A percentile compares a stretch with the other conserved stretches of the same genome.
These are phyloP conservation scores for Spinibarbus caldwelli DNA, from an alignment of 2,797 vertebrate genomes.

Conservation along the genomic window DNA sequence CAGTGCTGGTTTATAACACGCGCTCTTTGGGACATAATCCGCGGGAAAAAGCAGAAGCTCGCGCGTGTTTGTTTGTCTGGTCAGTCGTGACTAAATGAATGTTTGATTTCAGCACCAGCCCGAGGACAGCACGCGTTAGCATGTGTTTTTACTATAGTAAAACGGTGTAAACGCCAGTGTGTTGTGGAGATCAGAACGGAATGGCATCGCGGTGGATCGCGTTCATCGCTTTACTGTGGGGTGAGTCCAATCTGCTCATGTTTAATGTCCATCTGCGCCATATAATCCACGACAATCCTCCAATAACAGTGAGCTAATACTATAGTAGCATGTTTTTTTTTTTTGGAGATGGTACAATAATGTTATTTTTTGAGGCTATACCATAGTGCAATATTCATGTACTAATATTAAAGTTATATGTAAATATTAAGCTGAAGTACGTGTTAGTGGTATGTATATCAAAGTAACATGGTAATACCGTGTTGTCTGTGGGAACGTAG, in stretches of 20 bases:
- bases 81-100: neutral
- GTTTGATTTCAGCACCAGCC: neutral
- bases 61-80: neutral
- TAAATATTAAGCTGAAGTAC: neutral
- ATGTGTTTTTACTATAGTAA: neutral
- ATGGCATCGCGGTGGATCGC: slow-evolving; percentile 69
- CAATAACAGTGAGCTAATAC: neutral
- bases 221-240: slow-evolving; percentile 70
- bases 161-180: slow-evolving; percentile 9
- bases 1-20: neutral
- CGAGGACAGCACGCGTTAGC: neutral
- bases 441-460: neutral
- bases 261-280: slow-evolving; percentile 27
- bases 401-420: no score
- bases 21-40: neutral
- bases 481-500: no score
- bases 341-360: neutral
- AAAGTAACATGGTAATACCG: neutral
- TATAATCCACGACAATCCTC: neutral
- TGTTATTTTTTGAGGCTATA: neutral
- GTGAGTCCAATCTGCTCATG: slow-evolving; percentile 70
- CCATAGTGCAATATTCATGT: neutral
- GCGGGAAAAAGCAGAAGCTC: neutral
- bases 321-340: neutral
- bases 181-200: slow-evolving; percentile 3